phyloP scores from a whole-genome alignment of 2,797 vertebrate genomes.

The Myiotriccus ornatus region DNA sequence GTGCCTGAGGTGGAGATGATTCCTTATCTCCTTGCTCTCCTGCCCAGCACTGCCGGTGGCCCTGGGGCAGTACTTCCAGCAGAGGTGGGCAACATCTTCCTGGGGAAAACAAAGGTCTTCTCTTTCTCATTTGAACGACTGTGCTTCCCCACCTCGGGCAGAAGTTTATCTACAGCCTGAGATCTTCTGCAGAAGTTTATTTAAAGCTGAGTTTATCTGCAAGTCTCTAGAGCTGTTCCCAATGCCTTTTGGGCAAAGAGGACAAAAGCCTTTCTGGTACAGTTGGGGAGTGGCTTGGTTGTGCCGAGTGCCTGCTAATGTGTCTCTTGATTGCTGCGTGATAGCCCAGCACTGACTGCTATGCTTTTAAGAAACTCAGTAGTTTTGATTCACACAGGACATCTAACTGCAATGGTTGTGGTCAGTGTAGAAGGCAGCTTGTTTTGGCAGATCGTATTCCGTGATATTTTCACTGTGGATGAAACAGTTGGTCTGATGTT shows the following conservation, averaged over 20 bases:
- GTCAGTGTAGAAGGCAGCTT: not conserved
- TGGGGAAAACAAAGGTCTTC: not conserved
- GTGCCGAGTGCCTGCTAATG: not conserved
- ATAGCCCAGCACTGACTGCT: not conserved
- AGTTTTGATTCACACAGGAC: not conserved
- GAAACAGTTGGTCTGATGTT: not conserved
- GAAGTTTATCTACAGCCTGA: not conserved
- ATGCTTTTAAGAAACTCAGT: not conserved
- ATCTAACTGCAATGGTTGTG: not conserved
- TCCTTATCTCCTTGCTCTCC: not conserved
- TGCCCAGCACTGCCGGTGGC: not conserved
- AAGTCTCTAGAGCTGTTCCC: not conserved
- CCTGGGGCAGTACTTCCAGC: not conserved
- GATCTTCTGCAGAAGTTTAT: not conserved
- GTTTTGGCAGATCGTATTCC: not conserved
- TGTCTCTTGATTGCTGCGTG: not conserved
- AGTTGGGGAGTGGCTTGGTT: not conserved
- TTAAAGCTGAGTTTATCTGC: not conserved
- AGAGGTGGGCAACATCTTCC: not conserved
- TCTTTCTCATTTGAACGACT: not conserved
- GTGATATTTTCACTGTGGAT: not conserved
- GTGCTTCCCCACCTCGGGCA: not conserved
- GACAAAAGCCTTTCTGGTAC: not conserved
- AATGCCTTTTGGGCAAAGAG: not conserved
- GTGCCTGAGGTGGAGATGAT: not conserved